A percentile compares a stretch with the other conserved stretches of the same genome.
Evolutionary conservation across 1,140 invertebrate genomes (phyloP).

Genomic region (Drosophila watanabei): DNA sequence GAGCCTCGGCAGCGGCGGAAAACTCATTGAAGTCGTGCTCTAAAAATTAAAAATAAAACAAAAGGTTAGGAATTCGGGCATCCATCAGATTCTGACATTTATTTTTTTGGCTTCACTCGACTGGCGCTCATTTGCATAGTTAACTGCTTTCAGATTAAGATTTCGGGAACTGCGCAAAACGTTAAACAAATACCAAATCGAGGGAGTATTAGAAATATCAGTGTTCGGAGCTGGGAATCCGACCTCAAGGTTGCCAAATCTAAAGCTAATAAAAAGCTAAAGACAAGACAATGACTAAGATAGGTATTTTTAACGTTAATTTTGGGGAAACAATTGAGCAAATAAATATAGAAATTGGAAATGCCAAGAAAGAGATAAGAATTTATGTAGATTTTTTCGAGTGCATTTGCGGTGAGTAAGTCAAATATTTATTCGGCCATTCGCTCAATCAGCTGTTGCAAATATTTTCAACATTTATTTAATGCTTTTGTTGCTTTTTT

Average conservation of each 20-base stretch:
- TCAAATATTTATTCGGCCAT: conserved; percentile 39
- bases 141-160: conserved; percentile 34
- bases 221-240: neutral
- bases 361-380: neutral
- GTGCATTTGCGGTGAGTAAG: conserved; percentile 27
- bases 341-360: conserved; percentile 35
- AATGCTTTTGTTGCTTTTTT: too few relatives aligned
- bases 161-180: conserved; percentile 47
- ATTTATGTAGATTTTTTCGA: conserved; percentile 22
- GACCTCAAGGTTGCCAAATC: conserved; percentile 25
- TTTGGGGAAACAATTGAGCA: conserved; percentile 25
- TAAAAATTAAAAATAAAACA: conserved; percentile 35
- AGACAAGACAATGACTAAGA: conserved; percentile 35
- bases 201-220: neutral
- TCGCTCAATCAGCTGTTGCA: conserved; percentile 45
- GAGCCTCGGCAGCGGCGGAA: conserved; percentile 66
- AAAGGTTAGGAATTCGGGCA: conserved; percentile 4
- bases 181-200: conserved; percentile 1
- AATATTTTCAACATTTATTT: conserved; percentile 33
- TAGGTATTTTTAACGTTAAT: conserved; percentile 23
- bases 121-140: conserved; percentile 37
- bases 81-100: conserved; percentile 27
- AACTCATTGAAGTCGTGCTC: conserved; percentile 80
- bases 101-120: conserved; percentile 16
- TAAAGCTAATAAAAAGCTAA: neutral